phyloP scores from a whole-genome alignment of 2,113 vertebrate species.

The Pelusios castaneus region DNA sequence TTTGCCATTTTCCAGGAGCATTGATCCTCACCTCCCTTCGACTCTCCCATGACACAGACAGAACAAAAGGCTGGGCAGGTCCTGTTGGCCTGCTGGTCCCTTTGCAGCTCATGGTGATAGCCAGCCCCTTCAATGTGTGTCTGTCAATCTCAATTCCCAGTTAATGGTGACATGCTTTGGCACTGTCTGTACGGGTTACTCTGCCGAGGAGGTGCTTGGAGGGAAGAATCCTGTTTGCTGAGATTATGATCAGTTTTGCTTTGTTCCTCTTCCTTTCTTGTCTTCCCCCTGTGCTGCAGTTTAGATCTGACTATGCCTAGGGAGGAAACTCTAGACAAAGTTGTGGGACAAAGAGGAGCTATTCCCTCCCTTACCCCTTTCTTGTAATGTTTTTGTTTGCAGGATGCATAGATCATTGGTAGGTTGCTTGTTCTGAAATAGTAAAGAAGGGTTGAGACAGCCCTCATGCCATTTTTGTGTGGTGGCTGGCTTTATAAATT shows the following conservation, averaged over 20 bases:
- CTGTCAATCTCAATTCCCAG: not conserved
- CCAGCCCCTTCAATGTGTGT: not conserved
- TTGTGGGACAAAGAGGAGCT: not conserved
- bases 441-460: not conserved
- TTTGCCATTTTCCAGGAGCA: not conserved
- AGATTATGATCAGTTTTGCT: not conserved
- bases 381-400: not conserved
- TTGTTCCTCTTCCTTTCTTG: not conserved
- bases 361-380: not conserved
- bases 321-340: constrained; percentile 2
- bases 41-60: not conserved
- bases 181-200: not conserved
- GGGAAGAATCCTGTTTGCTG: not conserved
- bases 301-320: constrained; percentile 24
- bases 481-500: not conserved
- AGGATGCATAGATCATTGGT: fast-evolving
- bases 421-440: not conserved
- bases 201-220: not conserved
- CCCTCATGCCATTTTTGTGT: not conserved
- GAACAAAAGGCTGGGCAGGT: constrained; percentile 42
- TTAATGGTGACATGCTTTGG: not conserved
- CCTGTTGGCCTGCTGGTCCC: not conserved
- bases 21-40: not conserved
- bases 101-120: constrained; percentile 38
- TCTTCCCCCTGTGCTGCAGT: not conserved